Base-by-base conservation (phyloP, 2,113 vertebrate species). In the Ploceus nigricollis region DNA sequence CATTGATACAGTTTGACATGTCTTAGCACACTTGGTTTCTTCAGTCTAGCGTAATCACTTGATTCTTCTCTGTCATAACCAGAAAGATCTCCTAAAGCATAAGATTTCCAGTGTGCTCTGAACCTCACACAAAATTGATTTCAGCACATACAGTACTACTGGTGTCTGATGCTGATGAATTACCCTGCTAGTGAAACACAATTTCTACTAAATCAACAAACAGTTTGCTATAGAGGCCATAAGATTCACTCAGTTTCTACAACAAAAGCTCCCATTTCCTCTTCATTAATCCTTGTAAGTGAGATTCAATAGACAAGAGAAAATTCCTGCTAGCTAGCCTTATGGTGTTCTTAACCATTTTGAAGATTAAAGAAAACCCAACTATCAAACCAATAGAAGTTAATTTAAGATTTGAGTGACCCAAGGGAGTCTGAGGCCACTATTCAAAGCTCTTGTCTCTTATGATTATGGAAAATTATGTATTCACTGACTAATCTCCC, bases 131-230 rank as follows among this genome's bases (percentile, higher is more conserved):
- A 97, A 97, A 97, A 98, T 97, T 97, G 97, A 97, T 97, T 98
- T 98, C 97, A 83, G 93, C 86, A 93, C 91, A 87, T 77, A 73
- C 68, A 66, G 86, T 91, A 94, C 86, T 87, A 64, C 89, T 93
- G 90, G 71, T 96, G 95, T 89, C 91, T 97, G 89, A 93, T 93
- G 68, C 91, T 98, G 97, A 98, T 97, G 94, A 98, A 98, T 98
- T 93, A 92, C 88, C 65, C 93, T 96, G 85, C 93, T 97, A 93
- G 91, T 73, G 95, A 97, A 98, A 97, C 93, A 96, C 96, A 97
- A 96, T 98, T 97, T 98, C 97, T 94, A 96, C 96, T 97, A 97
- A 98, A 98, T 97, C 97, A 98, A 98, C 97, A 97, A 98, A 98
- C 93, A 97, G 95, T 97, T 97, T 96, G 82, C 95, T 97, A 94